Evolutionary conservation across 2,888 invertebrate species (phyloP), one percentile per base, ranked within the genome.

Genomic region (Empis livida): DNA sequence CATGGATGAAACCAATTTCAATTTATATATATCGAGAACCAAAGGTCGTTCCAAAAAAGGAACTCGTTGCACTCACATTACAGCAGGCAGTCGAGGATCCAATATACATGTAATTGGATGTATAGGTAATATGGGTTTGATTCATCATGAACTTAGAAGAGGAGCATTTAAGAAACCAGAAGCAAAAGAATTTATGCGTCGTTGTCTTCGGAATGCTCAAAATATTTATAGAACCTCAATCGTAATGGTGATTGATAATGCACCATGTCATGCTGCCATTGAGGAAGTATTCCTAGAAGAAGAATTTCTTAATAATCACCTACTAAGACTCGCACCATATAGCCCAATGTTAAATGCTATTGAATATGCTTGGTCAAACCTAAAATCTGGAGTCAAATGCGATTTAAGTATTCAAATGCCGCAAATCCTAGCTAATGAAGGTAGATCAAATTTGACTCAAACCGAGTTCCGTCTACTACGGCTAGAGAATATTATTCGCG

Each of bases 321-420:
- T 43, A 43, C 32, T 43, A 43, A 31, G 14, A 42, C 14, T 42
- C 27, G 42, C 42, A 14, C 31, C 31, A 1, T 43, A 42, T 31
- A 42, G 30, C 14, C 31, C 43, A 43, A 43, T 43, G 43, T 43
- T 43, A 43, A 43, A 31, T 43, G 31, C 31, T 30, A 43, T 43
- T 31, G 31, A 31, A 31, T 32, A 15, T 43, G 43, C 14, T 31
- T 43, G 43, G 43, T 43, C 16, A 32, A 43, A 31, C 32, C 15
- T 43, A 10, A 43, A 43, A 43, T 31, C 43, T 43, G 16, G 32
- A 16, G 3, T 43, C 16, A 43, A 43, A 43, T n/a, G 32, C 3
- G 17, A 43, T 43, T 43, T 43, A 43, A 16, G 11, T 16, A 35
- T 32, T 11, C 15, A 32, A 43, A 10, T 43, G 11, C 32, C 30